Evolutionary conservation across 1,140 invertebrate species (phyloP), one percentile per base, ranked within the genome.

Genomic region (Pseudomyrmex pallidus): DNA sequence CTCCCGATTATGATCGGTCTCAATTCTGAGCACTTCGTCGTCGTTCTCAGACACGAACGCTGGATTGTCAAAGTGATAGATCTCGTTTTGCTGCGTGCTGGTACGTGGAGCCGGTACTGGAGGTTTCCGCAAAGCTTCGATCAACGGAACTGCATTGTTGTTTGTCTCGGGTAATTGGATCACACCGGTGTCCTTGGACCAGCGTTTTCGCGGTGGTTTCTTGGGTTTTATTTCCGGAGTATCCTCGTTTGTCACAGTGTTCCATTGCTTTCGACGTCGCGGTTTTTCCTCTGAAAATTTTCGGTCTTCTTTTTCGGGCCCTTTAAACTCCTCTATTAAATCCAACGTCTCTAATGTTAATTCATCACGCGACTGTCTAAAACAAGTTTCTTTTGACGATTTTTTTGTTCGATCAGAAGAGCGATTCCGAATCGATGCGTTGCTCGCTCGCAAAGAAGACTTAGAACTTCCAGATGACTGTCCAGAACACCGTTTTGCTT

Each of bases 21-120:
- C 93, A 12, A 94, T 92, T 35, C 88, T 87, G 2, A 94, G 83
- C 62, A 94, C 90, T n/a, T 93, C 89, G 56, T 84, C 67, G 61
- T 92, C 90, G 13, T 91, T 87, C 7, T 93, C 92, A 0, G 89
- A 90, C 22, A 87, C 77, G 66, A 92, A 94, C 9, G 84, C 91
- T 1, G 87, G 80, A 61, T 94, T 93, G 22, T 93, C 91, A 15
- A 87, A 87, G 4, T 61, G 87, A 0, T 76, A 68, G 1, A 74
- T 59, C 0, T 56, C 50, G 46, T 72, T 22, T 12, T 80, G 74
- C 8, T 83, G 84, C 20, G 82, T 22, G 3, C 22, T 56, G 25
- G 78, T 66, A 50, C 89, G 87, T 20, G 90, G 86, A 9, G 87
- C 89, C 22, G 92, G 82, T 12, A 90, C 70, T 1, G 91, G 90